Evolutionary conservation across 2,888 invertebrate genomes (phyloP), one percentile per base, ranked within the genome.

Genomic region (Orchestes rusci): DNA sequence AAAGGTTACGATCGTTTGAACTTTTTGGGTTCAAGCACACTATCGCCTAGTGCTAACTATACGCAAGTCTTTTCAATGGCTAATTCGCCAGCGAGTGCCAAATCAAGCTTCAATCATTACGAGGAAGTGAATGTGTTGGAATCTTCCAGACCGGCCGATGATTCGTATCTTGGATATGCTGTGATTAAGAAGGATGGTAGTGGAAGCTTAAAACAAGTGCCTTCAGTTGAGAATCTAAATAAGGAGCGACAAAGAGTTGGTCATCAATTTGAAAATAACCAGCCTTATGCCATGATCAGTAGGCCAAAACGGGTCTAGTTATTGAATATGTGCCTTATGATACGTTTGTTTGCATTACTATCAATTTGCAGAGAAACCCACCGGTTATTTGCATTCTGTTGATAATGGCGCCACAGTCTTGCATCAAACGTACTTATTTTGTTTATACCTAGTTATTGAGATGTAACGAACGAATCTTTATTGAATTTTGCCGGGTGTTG

Each of bases 241-340:
- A n/a, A 69, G 64, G n/a, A 60, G 69, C 4, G 12, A 37, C 56
- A 65, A 13, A 73, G 74, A 55, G 71, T 84, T 23, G 76, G 74
- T 59, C 84, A 85, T 62, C 80, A 79, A 60, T 77, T 75, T 57
- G 80, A 80, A 56, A 87, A 86, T 62, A 82, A 86, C 42, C 78
- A 80, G 51, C 84, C 84, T 59, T 89, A 89, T 70, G 86, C 88
- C 50, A 75, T 87, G 60, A 82, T 89, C 44, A 86, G 86, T 64
- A 88, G 88, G 69, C 82, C 87, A 61, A 88, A 88, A 76, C 76
- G 82, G 70, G 86, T 88, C 67, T 87, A 76, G 71, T 67, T 65
- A 10, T 7, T 30, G 7, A 15, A 16, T 18, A 15, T 3, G 15
- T 33, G 4, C n/a, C 18, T 33, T 33, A 23, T n/a, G n/a, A n/a